phyloP scores from a whole-genome alignment of 2,113 vertebrate species.

The Centropus bengalensis region DNA sequence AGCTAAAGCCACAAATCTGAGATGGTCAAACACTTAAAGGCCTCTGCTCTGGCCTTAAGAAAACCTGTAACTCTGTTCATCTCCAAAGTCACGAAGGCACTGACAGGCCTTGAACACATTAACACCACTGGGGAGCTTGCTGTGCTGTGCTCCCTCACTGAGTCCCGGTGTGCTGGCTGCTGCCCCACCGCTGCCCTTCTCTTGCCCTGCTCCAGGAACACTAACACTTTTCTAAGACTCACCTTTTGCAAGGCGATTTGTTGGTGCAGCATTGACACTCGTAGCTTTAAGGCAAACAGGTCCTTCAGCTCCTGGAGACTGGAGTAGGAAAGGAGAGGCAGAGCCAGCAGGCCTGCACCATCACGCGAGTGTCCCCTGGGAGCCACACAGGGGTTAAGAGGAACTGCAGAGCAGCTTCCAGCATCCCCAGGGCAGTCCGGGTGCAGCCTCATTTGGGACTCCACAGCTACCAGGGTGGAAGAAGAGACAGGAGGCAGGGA shows the following conservation, averaged over 20 bases:
- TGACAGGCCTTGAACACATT: not conserved
- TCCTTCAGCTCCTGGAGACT: slow-evolving; percentile 81
- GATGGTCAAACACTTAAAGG: not conserved
- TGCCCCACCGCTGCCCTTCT: not conserved
- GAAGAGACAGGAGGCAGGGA: slow-evolving; percentile 15
- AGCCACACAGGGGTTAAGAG: not conserved
- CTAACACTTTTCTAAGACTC: not conserved
- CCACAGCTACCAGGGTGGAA: slow-evolving; percentile 55
- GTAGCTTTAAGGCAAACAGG: slow-evolving; percentile 80
- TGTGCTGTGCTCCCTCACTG: not conserved
- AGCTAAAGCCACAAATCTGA: not conserved
- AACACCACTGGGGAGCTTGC: not conserved
- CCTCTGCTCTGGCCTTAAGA: not conserved
- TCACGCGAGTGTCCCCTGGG: not conserved
- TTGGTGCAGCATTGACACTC: slow-evolving; percentile 81
- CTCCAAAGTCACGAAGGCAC: not conserved
- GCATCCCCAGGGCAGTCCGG: slow-evolving; percentile 21
- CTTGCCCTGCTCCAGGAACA: not conserved
- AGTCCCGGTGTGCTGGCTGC: fast-evolving
- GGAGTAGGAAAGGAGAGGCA: slow-evolving; percentile 80
- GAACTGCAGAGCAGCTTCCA: not conserved
- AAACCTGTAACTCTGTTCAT: not conserved
- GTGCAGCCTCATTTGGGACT: slow-evolving; percentile 66
- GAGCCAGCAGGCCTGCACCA: not conserved
- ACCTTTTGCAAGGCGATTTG: slow-evolving; percentile 88